These are phyloP conservation scores for Acomys russatus DNA, from an alignment of 2,797 vertebrate species.

Conservation along the genomic window DNA sequence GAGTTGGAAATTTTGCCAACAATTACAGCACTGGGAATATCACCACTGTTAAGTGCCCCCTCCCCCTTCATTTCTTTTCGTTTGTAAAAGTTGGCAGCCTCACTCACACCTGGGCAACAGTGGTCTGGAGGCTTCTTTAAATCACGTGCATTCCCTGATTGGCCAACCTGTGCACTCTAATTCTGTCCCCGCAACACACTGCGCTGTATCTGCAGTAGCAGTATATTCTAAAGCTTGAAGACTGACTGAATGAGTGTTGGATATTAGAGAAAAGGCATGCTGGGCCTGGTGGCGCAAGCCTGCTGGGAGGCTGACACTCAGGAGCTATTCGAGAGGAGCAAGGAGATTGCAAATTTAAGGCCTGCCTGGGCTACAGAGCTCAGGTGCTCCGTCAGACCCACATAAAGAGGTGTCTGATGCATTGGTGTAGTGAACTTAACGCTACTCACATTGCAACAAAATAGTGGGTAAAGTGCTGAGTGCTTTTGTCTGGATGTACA, in stretches of 20 bases:
- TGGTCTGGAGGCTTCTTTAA: background rate
- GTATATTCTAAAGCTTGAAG: background rate
- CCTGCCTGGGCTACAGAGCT: background rate
- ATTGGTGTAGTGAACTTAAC: background rate
- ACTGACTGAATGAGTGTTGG: background rate
- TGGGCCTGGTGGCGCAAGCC: background rate
- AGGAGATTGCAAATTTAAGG: background rate
- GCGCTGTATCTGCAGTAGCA: too few relatives aligned
- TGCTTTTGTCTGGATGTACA: background rate
- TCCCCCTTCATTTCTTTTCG: background rate
- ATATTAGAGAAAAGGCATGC: background rate
- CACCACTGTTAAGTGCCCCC: background rate
- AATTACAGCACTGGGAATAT: background rate
- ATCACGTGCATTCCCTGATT: background rate
- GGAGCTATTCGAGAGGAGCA: background rate
- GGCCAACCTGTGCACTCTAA: background rate
- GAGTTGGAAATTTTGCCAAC: constrained; percentile 15
- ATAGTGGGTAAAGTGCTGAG: background rate
- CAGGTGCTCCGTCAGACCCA: background rate
- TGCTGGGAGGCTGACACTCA: background rate
- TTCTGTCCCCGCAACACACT: too few relatives aligned
- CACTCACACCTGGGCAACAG: background rate
- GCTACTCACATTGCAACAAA: background rate
- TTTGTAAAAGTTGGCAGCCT: background rate
- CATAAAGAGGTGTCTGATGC: background rate